Evolutionary conservation across 1,140 invertebrate genomes (phyloP), one percentile per base, ranked within the genome.

Genomic region (Aphaenogaster floridana): DNA sequence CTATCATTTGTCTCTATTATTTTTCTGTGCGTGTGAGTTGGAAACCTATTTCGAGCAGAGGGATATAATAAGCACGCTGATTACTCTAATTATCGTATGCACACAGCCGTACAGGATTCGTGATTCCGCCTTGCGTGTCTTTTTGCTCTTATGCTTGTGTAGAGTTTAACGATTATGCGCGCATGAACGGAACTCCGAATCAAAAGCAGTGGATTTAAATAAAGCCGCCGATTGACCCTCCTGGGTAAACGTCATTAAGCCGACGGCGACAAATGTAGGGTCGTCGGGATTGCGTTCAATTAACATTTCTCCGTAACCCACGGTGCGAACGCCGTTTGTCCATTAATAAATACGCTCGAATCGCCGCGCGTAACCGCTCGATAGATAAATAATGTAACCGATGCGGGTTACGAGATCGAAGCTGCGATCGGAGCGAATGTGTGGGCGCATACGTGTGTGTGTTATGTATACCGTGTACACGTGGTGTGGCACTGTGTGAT

Each of bases 361-460:
- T 76, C 69, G 42, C 42, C 80, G 36, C 28, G n/a, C 54, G 34
- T 50, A 50, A 39, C 54, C 69, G 13, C 15, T 63, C 54, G 57
- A 84, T 76, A 76, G 80, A 76, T 76, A 84, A 84, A 84, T 84
- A 84, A 84, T 76, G 80, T 76, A 84, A 84, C 68, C 68, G 80
- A 84, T 74, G 80, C 80, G 17, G 54, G 39, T 76, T 84, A 76
- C 68, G 52, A 45, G 80, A 59, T 61, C 80, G 68, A 83, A 72
- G 21, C 15, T 52, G 63, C 57, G 36, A 59, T 59, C 54, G 54
- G n/a, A 9, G 3, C 36, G n/a, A 59, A 15, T 0, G n/a, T 42
- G 17, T n/a, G 8, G 28, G 42, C 6, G 17, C n/a, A 1, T 21
- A n/a, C 36, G 48, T 28, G 48, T 13, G 13, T 54, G 61, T 39